Conservation (phyloP, 64 coral and sea anemone genomes). For the Actinia tenebrosa region DNA sequence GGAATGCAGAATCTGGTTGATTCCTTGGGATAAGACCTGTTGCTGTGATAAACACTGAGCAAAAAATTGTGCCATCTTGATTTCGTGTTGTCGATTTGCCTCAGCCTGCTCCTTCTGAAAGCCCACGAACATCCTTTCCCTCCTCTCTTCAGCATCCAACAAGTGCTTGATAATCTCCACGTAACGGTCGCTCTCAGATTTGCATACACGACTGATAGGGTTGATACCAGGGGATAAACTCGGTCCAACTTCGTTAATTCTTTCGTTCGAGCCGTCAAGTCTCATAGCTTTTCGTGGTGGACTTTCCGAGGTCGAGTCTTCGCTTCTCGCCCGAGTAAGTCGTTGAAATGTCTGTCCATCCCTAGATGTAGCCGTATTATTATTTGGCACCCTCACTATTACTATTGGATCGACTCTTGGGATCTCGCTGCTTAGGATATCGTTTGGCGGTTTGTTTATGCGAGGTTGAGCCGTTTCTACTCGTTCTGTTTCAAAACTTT, state of each 20-base stretch:
- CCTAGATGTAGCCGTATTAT: background rate
- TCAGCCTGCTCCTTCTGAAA: conserved; percentile 23
- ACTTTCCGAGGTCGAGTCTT: background rate
- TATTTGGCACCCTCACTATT: background rate
- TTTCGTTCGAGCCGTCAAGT: background rate
- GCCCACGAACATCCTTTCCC: background rate
- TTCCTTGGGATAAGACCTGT: background rate
- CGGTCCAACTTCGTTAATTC: background rate
- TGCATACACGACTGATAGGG: background rate
- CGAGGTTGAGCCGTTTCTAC: background rate
- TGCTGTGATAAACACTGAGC: conserved; percentile 4
- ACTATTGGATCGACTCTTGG: background rate
- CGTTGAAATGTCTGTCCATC: background rate
- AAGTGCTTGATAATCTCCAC: conserved; percentile 10
- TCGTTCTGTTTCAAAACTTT: background rate
- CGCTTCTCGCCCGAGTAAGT: background rate
- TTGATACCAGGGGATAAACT: background rate
- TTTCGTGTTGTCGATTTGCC: conserved; percentile 18
- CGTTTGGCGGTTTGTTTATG: background rate
- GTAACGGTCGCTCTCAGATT: background rate
- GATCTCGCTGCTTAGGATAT: background rate
- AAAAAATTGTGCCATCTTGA: conserved; percentile 17
- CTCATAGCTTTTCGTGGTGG: background rate
- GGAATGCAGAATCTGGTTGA: background rate
- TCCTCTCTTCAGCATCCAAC: conserved; percentile 2